phyloP scores from a whole-genome alignment of 2,888 invertebrate species.

The Oxystoma pomonae region DNA sequence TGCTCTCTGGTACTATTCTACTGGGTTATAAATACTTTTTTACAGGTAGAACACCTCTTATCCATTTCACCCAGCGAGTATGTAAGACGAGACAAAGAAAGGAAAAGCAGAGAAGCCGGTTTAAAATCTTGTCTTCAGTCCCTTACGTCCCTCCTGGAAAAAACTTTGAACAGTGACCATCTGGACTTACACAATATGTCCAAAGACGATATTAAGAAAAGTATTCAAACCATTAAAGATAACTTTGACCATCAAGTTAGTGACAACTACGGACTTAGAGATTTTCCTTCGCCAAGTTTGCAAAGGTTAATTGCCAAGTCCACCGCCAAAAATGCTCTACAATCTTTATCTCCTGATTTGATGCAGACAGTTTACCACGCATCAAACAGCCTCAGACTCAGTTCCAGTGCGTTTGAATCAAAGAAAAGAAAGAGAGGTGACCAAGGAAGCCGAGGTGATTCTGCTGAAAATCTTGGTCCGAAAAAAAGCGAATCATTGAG shows the following conservation, averaged over 20 bases:
- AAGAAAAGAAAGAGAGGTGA: constrained; percentile 2
- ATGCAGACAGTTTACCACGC: constrained; percentile 15
- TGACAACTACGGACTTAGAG: constrained; percentile 9
- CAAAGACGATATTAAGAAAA: constrained; percentile 32
- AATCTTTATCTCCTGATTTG: constrained; percentile 17
- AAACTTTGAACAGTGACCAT: constrained; percentile 23
- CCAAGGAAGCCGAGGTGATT: not conserved
- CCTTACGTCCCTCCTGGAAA: constrained; percentile 38
- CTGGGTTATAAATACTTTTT: no score
- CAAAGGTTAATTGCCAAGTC: constrained; percentile 22
- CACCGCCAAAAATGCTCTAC: constrained; percentile 13
- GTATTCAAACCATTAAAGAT: constrained; percentile 28
- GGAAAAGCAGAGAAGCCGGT: constrained; percentile 35
- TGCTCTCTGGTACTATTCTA: no score
- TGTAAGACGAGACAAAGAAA: constrained; percentile 39
- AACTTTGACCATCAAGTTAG: constrained; percentile 27
- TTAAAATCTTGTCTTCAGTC: constrained; percentile 37
- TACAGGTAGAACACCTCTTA: constrained; percentile 35
- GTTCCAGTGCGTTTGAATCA: constrained; percentile 8
- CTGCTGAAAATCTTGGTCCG: constrained; percentile 3
- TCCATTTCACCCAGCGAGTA: constrained; percentile 39
- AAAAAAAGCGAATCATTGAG: constrained; percentile 17
- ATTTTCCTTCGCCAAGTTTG: constrained; percentile 21
- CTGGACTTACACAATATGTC: constrained; percentile 27
- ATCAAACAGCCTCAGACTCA: constrained; percentile 9